These are phyloP conservation scores for Mythimna albipuncta DNA, from an alignment of 2,888 invertebrate species.

Conservation along the genomic window DNA sequence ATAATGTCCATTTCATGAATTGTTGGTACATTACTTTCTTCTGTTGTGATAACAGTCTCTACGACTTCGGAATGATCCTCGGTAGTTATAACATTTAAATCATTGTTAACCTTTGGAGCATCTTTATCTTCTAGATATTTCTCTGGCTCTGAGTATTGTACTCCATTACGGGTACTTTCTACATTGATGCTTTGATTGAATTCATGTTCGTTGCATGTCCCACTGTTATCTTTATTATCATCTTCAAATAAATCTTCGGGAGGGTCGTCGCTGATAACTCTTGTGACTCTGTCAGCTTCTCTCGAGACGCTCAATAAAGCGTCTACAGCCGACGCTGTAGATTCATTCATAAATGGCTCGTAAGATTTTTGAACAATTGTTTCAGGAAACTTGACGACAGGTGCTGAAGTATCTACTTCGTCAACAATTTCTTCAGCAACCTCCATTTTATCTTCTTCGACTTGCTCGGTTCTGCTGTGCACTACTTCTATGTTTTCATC, in stretches of 20 bases:
- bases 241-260: constrained; percentile 88
- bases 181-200: constrained; percentile 64
- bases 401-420: constrained; percentile 33
- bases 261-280: constrained; percentile 82
- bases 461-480: constrained; percentile 15
- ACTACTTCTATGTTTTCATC: constrained; percentile 27
- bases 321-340: constrained; percentile 87
- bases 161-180: constrained; percentile 50
- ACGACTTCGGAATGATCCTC: constrained; percentile 44
- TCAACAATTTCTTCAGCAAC: constrained; percentile 18
- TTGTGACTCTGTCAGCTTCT: constrained; percentile 85
- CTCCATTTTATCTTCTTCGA: constrained; percentile 23
- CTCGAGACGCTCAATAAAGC: constrained; percentile 86
- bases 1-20: constrained; percentile 32
- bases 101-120: constrained; percentile 41
- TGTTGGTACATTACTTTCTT: constrained; percentile 23
- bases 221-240: constrained; percentile 78
- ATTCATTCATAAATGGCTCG: constrained; percentile 81
- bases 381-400: constrained; percentile 57
- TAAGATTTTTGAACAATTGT: constrained; percentile 59
- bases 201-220: constrained; percentile 67
- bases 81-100: constrained; percentile 42
- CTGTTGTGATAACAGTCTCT: constrained; percentile 31
- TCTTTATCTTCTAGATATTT: constrained; percentile 45
- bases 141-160: constrained; percentile 48